A percentile compares a stretch with the other conserved stretches of the same genome.
phyloP scores from a whole-genome alignment of 2,888 invertebrate genomes.

The Synanthedon vespiformis region DNA sequence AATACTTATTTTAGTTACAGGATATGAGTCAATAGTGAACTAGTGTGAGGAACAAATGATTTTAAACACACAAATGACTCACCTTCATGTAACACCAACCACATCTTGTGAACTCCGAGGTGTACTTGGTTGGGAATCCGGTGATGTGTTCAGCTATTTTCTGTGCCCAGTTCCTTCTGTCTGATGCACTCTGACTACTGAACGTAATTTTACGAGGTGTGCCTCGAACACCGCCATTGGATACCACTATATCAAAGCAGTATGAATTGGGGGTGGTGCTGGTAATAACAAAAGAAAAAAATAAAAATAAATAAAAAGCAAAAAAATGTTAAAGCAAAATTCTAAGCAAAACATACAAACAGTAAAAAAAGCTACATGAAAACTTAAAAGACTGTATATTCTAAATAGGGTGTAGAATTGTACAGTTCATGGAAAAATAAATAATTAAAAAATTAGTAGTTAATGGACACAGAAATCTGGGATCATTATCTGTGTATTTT shows the following conservation, averaged over 20 bases:
- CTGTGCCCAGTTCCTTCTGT: slow-evolving; percentile 80
- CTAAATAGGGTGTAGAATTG: no score
- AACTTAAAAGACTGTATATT: no score
- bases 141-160: slow-evolving; percentile 81
- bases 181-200: slow-evolving; percentile 65
- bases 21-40: not conserved
- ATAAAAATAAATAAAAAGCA: slow-evolving; percentile 1
- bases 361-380: no score
- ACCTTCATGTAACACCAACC: slow-evolving; percentile 88
- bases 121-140: slow-evolving; percentile 73
- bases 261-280: slow-evolving; percentile 70
- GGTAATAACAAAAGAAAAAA: slow-evolving; percentile 6
- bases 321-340: not conserved
- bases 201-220: slow-evolving; percentile 66
- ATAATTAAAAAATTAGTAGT: no score
- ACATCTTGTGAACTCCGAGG: slow-evolving; percentile 78
- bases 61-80: slow-evolving; percentile 5
- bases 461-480: no score
- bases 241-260: slow-evolving; percentile 73
- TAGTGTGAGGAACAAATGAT: not conserved
- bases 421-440: no score
- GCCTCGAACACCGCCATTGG: slow-evolving; percentile 34
- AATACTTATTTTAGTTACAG: no score
- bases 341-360: no score
- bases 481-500: no score